These are phyloP conservation scores for Reticulitermes speratus DNA, from an alignment of 1,140 invertebrate genomes.

Conservation along the genomic window DNA sequence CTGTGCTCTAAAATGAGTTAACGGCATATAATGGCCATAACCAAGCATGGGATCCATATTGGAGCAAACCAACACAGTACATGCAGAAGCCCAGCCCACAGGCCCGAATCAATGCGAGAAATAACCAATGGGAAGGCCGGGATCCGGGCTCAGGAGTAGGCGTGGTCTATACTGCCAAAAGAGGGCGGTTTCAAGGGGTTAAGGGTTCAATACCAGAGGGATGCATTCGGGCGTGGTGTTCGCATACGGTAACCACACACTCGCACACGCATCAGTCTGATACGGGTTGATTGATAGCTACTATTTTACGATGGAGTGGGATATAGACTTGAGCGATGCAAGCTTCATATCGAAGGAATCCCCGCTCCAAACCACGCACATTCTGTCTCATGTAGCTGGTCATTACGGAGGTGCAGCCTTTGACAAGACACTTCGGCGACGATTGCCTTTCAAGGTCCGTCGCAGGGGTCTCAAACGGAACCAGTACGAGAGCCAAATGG, in stretches of 20 bases:
- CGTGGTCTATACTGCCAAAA: not conserved
- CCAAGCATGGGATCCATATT: constrained; percentile 17
- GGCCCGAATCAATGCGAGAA: constrained; percentile 18
- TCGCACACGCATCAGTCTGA: not conserved
- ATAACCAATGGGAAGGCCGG: constrained; percentile 15
- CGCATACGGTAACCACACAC: not conserved
- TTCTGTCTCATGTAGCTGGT: not conserved
- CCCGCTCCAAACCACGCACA: not conserved
- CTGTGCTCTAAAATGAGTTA: not conserved
- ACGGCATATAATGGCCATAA: constrained; percentile 15
- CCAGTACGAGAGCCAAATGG: no score
- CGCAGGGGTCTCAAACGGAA: no score
- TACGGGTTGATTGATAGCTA: not conserved
- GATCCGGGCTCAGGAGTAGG: not conserved
- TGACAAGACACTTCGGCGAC: not conserved
- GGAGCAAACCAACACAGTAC: not conserved
- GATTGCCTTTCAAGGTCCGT: no score
- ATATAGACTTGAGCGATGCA: not conserved
- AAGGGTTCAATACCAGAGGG: constrained; percentile 21
- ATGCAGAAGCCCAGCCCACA: not conserved
- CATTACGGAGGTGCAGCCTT: not conserved
- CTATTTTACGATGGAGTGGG: not conserved
- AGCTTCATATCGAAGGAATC: not conserved
- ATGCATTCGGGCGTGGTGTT: constrained; percentile 6
- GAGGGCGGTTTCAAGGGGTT: not conserved